Evolutionary conservation across 2,797 vertebrate genomes (phyloP).

Genomic region (Cynodonichthys magdalenae): DNA sequence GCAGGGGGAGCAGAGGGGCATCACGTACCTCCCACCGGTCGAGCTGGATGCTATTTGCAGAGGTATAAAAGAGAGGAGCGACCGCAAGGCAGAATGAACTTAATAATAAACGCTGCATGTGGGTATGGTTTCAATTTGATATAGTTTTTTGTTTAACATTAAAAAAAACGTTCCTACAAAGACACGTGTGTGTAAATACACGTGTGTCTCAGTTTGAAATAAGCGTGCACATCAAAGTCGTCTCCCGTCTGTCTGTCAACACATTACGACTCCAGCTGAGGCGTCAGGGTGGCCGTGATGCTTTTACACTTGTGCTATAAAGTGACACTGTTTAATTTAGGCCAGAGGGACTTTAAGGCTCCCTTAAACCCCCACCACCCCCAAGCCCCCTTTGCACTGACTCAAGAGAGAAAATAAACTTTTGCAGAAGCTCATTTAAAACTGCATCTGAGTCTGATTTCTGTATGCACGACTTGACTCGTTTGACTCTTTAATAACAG

Average conservation of each 20-base stretch:
- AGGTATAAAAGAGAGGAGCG: constrained; percentile 61
- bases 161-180: constrained; percentile 14
- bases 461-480: constrained; percentile 6
- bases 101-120: constrained; percentile 61
- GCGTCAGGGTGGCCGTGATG: constrained; percentile 69
- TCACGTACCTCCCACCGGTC: constrained; percentile 10
- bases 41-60: constrained; percentile 69
- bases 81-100: constrained; percentile 31
- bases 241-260: constrained; percentile 70
- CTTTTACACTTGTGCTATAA: constrained; percentile 74
- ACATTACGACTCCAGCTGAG: constrained; percentile 48
- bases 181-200: constrained; percentile 40
- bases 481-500: background rate
- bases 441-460: constrained; percentile 23
- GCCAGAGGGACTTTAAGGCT: constrained; percentile 61
- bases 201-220: constrained; percentile 51
- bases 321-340: constrained; percentile 77
- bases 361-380: constrained; percentile 39
- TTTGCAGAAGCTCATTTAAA: constrained; percentile 11
- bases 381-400: constrained; percentile 6
- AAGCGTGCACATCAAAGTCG: constrained; percentile 51
- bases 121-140: constrained; percentile 58
- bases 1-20: constrained; percentile 48
- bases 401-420: constrained; percentile 46
- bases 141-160: constrained; percentile 27